phyloP scores from a whole-genome alignment of 2,888 invertebrate genomes.

The Blomia tropicalis region DNA sequence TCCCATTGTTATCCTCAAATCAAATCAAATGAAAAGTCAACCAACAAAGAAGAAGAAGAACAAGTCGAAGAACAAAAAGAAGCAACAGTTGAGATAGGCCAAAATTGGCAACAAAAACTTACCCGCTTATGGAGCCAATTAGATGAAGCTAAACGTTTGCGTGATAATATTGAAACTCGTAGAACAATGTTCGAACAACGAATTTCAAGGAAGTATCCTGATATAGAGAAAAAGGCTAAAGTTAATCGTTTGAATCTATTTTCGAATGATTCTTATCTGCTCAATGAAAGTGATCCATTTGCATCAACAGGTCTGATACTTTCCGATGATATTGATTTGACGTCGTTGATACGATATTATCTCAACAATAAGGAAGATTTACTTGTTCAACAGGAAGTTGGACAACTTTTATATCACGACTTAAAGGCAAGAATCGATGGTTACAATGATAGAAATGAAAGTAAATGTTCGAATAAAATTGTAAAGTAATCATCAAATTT shows the following conservation, averaged over 20 bases:
- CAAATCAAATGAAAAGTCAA: neutral
- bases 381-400: slow-evolving; percentile 1
- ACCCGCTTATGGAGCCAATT: neutral
- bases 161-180: slow-evolving; percentile 6
- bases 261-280: neutral
- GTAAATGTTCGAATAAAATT: too few species aligned
- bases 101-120: neutral
- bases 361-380: neutral
- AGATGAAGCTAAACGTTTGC: neutral
- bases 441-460: too few species aligned
- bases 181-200: slow-evolving; percentile 4
- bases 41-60: neutral
- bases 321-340: slow-evolving; percentile 1
- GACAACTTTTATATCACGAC: neutral
- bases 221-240: neutral
- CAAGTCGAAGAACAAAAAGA: neutral
- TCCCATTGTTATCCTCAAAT: neutral
- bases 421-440: neutral
- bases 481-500: too few species aligned
- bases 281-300: neutral
- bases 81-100: neutral
- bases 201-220: neutral
- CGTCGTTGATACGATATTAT: neutral
- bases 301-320: neutral
- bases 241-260: neutral